These are phyloP conservation scores for Empis livida DNA, from an alignment of 2,888 invertebrate genomes.

Conservation along the genomic window DNA sequence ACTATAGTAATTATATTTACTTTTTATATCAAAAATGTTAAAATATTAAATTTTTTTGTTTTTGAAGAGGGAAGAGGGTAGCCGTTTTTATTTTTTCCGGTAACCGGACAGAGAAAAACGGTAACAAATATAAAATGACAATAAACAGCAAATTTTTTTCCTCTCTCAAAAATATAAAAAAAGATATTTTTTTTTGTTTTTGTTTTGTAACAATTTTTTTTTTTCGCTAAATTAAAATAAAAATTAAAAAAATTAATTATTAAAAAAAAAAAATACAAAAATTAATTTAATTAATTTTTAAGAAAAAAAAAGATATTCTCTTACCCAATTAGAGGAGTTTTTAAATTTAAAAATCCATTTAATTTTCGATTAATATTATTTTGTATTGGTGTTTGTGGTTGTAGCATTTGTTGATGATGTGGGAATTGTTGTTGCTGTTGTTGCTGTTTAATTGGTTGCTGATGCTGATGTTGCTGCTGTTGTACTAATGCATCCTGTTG, in stretches of 20 bases:
- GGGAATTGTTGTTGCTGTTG: slow-evolving; percentile 3
- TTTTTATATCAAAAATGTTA: no score
- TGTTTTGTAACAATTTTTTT: no score
- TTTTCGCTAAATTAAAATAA: neutral
- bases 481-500: slow-evolving; percentile 17
- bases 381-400: slow-evolving; percentile 24
- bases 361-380: slow-evolving; percentile 34
- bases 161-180: no score
- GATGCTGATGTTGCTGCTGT: slow-evolving; percentile 7
- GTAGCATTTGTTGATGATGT: slow-evolving; percentile 14
- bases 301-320: slow-evolving; percentile 7
- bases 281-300: neutral
- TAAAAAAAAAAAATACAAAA: neutral
- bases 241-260: neutral
- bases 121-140: no score
- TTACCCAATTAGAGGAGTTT: slow-evolving; percentile 34
- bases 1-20: no score
- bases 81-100: no score
- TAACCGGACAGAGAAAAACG: no score
- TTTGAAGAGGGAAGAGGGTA: no score
- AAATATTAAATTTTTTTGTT: no score
- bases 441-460: slow-evolving; percentile 6
- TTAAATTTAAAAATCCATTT: slow-evolving; percentile 34
- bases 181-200: no score
- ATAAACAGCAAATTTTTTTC: no score